Percentiles rank a stretch among this genome's conserved stretches.
These are phyloP conservation scores for Sebastes itinus DNA, from an alignment of 2,797 vertebrate species.

Conservation along the genomic window DNA sequence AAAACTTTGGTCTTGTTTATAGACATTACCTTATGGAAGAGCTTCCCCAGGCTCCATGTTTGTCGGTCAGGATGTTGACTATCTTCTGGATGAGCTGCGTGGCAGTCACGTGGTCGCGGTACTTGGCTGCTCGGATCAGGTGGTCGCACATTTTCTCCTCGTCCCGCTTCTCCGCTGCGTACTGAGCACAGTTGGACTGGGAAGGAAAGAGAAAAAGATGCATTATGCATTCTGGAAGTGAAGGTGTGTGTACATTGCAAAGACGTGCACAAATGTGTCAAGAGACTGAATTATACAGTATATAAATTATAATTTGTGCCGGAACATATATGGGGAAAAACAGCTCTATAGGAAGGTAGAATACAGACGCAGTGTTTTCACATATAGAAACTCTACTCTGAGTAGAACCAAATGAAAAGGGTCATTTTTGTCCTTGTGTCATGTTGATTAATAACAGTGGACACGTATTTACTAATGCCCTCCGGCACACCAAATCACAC, in stretches of 20 bases:
- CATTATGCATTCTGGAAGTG: background rate
- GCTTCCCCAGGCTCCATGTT: constrained; percentile 95
- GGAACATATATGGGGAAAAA: background rate
- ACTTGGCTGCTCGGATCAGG: constrained; percentile 95
- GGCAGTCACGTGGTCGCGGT: constrained; percentile 95
- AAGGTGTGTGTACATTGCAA: background rate
- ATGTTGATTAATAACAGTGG: constrained; percentile 87
- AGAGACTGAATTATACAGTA: background rate
- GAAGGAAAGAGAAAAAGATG: constrained; percentile 1
- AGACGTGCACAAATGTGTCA: background rate
- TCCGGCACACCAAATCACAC: constrained; percentile 73
- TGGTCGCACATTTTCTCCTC: constrained; percentile 99
- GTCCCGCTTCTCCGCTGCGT: constrained; percentile 94
- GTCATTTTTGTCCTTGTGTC: constrained; percentile 81
- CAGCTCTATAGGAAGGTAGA: background rate
- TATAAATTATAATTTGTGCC: background rate
- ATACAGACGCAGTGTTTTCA: constrained; percentile 15
- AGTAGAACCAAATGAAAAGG: constrained; percentile 77
- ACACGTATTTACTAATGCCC: constrained; percentile 83
- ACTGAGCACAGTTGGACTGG: constrained; percentile 94
- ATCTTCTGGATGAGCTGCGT: constrained; percentile 97
- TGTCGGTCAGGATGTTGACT: constrained; percentile 96
- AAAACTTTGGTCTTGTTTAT: background rate
- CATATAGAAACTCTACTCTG: constrained; percentile 56
- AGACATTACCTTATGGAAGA: constrained; percentile 87